These are phyloP conservation scores for Sciurus carolinensis DNA, from an alignment of 2,797 vertebrate genomes.

Conservation along the genomic window DNA sequence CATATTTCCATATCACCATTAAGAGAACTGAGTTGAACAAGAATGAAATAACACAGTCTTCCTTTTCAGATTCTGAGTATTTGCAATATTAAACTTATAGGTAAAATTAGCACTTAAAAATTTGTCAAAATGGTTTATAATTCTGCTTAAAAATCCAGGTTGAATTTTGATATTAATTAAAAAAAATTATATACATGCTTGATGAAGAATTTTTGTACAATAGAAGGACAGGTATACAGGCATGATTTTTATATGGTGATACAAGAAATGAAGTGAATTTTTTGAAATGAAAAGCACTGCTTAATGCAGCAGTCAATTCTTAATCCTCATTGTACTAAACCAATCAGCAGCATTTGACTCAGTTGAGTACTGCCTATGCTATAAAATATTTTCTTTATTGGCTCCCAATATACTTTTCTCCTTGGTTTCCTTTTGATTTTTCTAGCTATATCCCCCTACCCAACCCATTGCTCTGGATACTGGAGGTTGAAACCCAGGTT, in stretches of 20 bases:
- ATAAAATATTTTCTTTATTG: not conserved
- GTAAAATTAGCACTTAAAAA: not conserved
- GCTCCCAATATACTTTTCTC: not conserved
- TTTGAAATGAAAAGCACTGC: not conserved
- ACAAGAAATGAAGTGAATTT: not conserved
- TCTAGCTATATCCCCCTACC: too few relatives aligned
- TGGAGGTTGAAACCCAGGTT: too few relatives aligned
- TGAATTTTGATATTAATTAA: constrained; percentile 37
- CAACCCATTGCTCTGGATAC: too few relatives aligned
- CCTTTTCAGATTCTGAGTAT: constrained; percentile 12
- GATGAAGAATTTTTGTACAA: constrained; percentile 8
- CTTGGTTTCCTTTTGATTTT: not conserved
- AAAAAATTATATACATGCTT: not conserved
- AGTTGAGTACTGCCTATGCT: not conserved
- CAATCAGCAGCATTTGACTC: not conserved
- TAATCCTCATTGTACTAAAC: not conserved
- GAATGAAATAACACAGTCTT: not conserved
- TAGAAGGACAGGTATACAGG: not conserved
- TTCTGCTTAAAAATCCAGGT: not conserved
- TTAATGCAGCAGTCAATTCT: not conserved
- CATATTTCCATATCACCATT: not conserved
- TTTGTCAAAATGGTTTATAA: not conserved
- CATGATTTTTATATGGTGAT: not conserved
- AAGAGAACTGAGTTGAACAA: not conserved
- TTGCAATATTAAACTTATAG: not conserved